These are phyloP conservation scores for Dendrocincla fuliginosa DNA, from an alignment of 2,797 vertebrate species.

Conservation along the genomic window DNA sequence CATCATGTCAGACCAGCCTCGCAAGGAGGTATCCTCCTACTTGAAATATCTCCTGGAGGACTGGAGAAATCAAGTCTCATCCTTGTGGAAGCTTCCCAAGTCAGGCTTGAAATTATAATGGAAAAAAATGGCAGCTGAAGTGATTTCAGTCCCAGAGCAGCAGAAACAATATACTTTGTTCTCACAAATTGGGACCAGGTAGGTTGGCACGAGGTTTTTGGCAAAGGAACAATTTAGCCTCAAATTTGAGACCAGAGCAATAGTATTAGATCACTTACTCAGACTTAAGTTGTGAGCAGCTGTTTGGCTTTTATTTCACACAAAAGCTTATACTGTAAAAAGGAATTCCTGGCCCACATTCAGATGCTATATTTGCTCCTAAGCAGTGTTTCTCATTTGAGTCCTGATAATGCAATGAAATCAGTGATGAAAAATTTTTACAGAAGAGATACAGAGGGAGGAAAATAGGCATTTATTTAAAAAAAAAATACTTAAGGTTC, in stretches of 20 bases:
- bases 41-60: background rate
- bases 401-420: conserved; percentile 61
- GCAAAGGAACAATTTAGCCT: conserved; percentile 32
- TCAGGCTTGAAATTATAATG: background rate
- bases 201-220: conserved; percentile 47
- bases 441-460: background rate
- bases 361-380: conserved; percentile 64
- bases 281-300: conserved; percentile 64
- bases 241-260: conserved; percentile 58
- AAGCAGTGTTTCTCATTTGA: conserved; percentile 63
- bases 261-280: conserved; percentile 63
- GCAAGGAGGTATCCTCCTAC: background rate
- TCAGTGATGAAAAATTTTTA: conserved; percentile 47
- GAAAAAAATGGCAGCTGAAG: background rate
- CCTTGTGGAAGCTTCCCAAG: background rate
- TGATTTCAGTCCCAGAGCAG: conserved; percentile 14
- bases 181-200: conserved; percentile 70
- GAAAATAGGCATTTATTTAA: background rate
- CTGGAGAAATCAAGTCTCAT: background rate
- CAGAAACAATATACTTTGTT: conserved; percentile 56
- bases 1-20: background rate
- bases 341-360: conserved; percentile 67
- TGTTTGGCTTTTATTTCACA: conserved; percentile 73
- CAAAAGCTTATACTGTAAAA: conserved; percentile 58
- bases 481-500: background rate